These are phyloP conservation scores for Zaprionus ghesquierei DNA, from an alignment of 1,140 invertebrate species.

Conservation along the genomic window DNA sequence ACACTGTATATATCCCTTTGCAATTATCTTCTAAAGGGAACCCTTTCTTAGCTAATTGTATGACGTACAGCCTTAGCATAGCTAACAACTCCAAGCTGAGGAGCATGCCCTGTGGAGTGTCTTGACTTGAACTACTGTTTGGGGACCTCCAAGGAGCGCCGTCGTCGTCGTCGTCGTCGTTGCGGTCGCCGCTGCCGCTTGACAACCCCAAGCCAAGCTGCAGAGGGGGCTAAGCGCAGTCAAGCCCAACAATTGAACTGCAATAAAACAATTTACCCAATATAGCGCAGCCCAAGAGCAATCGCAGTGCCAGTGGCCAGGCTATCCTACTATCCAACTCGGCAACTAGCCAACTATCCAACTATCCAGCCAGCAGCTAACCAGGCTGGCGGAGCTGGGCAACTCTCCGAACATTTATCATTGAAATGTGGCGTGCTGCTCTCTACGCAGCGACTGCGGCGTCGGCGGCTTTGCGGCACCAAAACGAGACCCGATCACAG, in stretches of 20 bases:
- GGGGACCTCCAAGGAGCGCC: slow-evolving; percentile 70
- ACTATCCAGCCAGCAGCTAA: slow-evolving; percentile 6
- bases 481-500: slow-evolving; percentile 69
- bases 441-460: slow-evolving; percentile 62
- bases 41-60: neutral
- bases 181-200: too few species aligned
- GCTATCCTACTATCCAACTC: slow-evolving; percentile 9
- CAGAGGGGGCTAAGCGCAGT: slow-evolving; percentile 8
- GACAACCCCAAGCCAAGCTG: slow-evolving; percentile 50
- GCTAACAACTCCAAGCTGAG: neutral
- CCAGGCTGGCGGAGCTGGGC: neutral
- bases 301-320: slow-evolving; percentile 54
- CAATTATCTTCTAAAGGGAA: too few species aligned
- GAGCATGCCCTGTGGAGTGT: too few species aligned
- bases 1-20: too few species aligned
- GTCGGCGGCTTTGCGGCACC: slow-evolving; percentile 71
- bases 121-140: slow-evolving; percentile 46
- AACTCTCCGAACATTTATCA: slow-evolving; percentile 72
- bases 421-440: slow-evolving; percentile 77
- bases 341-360: slow-evolving; percentile 10
- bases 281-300: slow-evolving; percentile 69
- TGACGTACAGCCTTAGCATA: neutral
- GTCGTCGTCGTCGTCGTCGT: slow-evolving; percentile 51
- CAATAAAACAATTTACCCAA: slow-evolving; percentile 81
- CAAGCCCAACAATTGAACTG: slow-evolving; percentile 74